Evolutionary conservation across 2,797 vertebrate species (phyloP).

Genomic region (Tokudaia tokunoshimensis): DNA sequence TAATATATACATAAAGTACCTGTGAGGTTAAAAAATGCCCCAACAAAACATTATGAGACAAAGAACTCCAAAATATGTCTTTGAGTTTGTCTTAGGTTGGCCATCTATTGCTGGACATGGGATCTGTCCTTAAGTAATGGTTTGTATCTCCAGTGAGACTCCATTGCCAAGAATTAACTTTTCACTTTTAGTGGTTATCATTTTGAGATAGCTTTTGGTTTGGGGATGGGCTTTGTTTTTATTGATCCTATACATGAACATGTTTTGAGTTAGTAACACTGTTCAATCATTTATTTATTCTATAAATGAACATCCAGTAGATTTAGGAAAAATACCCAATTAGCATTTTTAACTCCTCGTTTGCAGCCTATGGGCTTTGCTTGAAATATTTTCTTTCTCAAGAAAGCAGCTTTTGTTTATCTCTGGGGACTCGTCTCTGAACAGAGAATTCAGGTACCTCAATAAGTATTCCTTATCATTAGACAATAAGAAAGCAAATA

Average conservation of each 20-base stretch:
- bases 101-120: not conserved
- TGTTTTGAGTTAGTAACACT: conserved; percentile 20
- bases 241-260: not conserved
- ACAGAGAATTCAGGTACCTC: not conserved
- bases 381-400: conserved; percentile 16
- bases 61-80: not conserved
- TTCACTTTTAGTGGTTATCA: not conserved
- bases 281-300: conserved; percentile 36
- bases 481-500: conserved; percentile 2
- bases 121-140: not conserved
- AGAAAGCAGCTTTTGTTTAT: conserved; percentile 26
- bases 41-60: not conserved
- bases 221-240: not conserved
- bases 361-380: not conserved
- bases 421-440: not conserved
- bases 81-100: not conserved
- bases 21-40: not conserved
- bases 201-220: not conserved
- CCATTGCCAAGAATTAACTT: not conserved
- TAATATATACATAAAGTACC: not conserved
- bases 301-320: conserved; percentile 7
- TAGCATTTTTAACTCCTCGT: not conserved
- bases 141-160: not conserved
- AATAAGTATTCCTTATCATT: not conserved
- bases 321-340: conserved; percentile 11